These are phyloP conservation scores for Sepioteuthis lessoniana DNA, from an alignment of 2,888 invertebrate species.

Conservation along the genomic window DNA sequence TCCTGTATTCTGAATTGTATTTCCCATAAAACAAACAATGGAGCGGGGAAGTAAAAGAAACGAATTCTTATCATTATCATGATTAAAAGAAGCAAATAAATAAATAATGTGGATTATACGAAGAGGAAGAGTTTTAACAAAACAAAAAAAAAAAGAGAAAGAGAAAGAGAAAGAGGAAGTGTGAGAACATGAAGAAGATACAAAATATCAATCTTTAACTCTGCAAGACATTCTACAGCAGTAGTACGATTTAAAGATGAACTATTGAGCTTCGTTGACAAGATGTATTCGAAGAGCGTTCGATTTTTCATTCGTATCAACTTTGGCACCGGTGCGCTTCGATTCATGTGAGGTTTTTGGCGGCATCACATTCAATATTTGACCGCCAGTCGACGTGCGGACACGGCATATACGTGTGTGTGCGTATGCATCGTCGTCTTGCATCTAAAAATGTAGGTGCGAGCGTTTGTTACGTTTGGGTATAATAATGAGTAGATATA, in stretches of 20 bases:
- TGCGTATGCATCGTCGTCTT: background rate
- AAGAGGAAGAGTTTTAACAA: background rate
- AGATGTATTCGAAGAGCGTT: background rate
- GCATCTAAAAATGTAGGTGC: background rate
- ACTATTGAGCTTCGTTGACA: background rate
- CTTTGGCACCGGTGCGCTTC: background rate
- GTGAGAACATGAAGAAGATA: background rate
- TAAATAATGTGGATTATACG: background rate
- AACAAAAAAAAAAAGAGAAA: background rate
- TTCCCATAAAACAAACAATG: background rate
- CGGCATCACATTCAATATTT: background rate
- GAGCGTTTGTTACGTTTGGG: no score
- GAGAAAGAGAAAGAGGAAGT: no score
- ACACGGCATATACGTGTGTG: background rate
- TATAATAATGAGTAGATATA: no score
- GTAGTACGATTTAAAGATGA: no score
- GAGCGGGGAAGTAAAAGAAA: background rate
- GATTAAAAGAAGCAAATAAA: background rate
- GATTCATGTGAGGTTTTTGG: background rate
- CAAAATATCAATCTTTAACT: no score
- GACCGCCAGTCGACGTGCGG: background rate
- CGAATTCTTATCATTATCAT: background rate
- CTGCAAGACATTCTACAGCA: no score
- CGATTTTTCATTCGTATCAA: conserved; percentile 33
- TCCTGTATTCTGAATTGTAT: background rate